Evolutionary conservation across 2,113 vertebrate genomes (phyloP).

Genomic region (Prochilodus magdalenae): DNA sequence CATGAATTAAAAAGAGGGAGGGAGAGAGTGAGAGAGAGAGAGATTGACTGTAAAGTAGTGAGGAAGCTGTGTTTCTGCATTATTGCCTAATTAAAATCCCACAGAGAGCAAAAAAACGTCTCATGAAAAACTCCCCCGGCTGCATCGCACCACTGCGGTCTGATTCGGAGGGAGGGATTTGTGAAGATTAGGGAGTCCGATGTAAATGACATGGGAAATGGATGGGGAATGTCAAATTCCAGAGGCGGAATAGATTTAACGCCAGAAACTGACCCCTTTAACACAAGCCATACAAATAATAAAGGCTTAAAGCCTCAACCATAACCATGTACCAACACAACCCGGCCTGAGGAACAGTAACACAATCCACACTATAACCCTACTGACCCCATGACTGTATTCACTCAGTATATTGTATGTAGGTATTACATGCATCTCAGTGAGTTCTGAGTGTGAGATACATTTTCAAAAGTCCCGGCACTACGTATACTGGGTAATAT

Average conservation of each 20-base stretch:
- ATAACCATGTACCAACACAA: too few species aligned
- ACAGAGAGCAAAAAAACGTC: slow-evolving; percentile 11
- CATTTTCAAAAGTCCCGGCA: too few species aligned
- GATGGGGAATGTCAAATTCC: slow-evolving; percentile 27
- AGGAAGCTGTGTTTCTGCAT: slow-evolving; percentile 38
- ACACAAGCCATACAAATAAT: neutral
- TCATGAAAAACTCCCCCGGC: slow-evolving; percentile 1
- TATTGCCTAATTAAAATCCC: slow-evolving; percentile 16
- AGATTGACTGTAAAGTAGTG: neutral
- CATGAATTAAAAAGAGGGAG: neutral
- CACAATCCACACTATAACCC: too few species aligned
- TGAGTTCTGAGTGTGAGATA: too few species aligned
- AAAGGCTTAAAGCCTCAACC: too few species aligned
- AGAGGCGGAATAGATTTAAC: slow-evolving; percentile 4
- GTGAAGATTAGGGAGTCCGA: slow-evolving; percentile 39
- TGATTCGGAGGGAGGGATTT: slow-evolving; percentile 41
- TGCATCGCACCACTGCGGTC: slow-evolving; percentile 29
- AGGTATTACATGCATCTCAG: too few species aligned
- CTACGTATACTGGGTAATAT: too few species aligned
- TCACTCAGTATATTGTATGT: too few species aligned
- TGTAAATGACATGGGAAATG: slow-evolving; percentile 44
- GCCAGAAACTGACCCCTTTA: neutral
- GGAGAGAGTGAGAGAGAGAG: neutral
- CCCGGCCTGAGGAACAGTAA: too few species aligned
- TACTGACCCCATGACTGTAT: too few species aligned